Conservation (phyloP, 35 echinoderm and acorn worm genomes). For the Diadema setosum region DNA sequence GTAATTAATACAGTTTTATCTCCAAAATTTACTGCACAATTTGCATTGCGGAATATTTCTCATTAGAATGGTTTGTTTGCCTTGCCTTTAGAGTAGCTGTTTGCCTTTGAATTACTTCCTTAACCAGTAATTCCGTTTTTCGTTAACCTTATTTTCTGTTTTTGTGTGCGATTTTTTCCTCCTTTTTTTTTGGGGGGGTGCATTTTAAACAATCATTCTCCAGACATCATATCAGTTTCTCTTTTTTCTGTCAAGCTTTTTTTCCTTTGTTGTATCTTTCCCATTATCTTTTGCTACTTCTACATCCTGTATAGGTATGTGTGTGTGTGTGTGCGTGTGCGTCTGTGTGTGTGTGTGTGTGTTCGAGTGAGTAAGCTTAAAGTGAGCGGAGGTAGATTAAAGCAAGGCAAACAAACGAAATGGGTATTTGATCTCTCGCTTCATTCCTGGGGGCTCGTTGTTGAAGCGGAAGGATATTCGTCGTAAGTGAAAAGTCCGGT, state of each 20-base stretch:
- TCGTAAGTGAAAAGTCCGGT: slow-evolving; percentile 2
- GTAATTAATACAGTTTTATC: no score
- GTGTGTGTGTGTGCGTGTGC: background rate
- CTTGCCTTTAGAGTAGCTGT: no score
- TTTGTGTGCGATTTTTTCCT: no score
- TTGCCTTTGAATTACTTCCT: no score
- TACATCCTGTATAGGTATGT: background rate
- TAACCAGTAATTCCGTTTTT: no score
- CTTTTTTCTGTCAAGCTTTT: background rate
- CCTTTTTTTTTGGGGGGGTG: no score
- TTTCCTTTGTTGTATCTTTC: background rate
- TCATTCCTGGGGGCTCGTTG: background rate
- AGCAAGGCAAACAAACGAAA: background rate
- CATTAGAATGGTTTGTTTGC: no score
- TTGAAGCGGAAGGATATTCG: background rate
- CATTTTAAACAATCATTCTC: no score
- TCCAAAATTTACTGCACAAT: no score
- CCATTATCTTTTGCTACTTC: background rate
- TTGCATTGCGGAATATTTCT: no score
- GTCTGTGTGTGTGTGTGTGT: background rate
- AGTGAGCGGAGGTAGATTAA: background rate
- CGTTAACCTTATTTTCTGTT: no score
- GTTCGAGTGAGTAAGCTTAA: background rate
- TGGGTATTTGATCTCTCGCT: background rate
- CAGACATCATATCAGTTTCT: no score